phyloP scores from a whole-genome alignment of 2,888 invertebrate genomes.

The Anoplius nigerrimus region DNA sequence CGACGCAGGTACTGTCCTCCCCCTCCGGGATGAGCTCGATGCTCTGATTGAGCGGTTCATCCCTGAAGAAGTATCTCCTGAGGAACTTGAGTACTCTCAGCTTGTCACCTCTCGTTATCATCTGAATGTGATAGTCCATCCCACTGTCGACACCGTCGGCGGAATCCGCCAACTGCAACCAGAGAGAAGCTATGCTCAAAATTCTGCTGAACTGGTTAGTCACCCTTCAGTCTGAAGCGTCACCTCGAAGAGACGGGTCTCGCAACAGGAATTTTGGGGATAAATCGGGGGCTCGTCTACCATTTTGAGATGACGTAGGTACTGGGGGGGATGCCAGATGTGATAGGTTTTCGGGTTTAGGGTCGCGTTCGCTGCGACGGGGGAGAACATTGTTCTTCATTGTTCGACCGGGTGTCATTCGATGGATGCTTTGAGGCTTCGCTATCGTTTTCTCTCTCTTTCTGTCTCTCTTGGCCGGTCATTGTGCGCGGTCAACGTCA shows the following conservation, averaged over 20 bases:
- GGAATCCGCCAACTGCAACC: constrained; percentile 65
- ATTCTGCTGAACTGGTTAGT: background rate
- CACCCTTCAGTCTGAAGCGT: background rate
- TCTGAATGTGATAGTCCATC: constrained; percentile 75
- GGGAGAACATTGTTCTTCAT: too few relatives aligned
- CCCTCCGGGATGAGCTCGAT: constrained; percentile 80
- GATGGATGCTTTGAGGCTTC: constrained; percentile 10
- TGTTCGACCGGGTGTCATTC: too few relatives aligned
- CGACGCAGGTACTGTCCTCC: constrained; percentile 79
- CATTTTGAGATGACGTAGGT: too few relatives aligned
- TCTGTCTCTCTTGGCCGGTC: constrained; percentile 8
- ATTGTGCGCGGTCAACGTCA: constrained; percentile 34
- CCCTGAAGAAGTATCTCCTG: constrained; percentile 82
- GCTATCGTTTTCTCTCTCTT: background rate
- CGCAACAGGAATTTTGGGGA: too few relatives aligned
- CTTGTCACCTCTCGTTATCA: constrained; percentile 76
- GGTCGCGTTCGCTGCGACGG: too few relatives aligned
- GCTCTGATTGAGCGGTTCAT: constrained; percentile 83
- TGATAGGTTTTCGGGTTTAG: too few relatives aligned
- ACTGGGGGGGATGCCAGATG: too few relatives aligned
- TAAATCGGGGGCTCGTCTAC: too few relatives aligned
- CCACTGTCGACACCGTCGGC: constrained; percentile 48
- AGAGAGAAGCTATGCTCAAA: background rate
- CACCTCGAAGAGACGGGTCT: too few relatives aligned
- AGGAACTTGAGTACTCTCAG: constrained; percentile 78